Percentiles rank a stretch among this genome's conserved stretches.
Evolutionary conservation across 2,113 vertebrate genomes (phyloP).

Genomic region (Anolis carolinensis): DNA sequence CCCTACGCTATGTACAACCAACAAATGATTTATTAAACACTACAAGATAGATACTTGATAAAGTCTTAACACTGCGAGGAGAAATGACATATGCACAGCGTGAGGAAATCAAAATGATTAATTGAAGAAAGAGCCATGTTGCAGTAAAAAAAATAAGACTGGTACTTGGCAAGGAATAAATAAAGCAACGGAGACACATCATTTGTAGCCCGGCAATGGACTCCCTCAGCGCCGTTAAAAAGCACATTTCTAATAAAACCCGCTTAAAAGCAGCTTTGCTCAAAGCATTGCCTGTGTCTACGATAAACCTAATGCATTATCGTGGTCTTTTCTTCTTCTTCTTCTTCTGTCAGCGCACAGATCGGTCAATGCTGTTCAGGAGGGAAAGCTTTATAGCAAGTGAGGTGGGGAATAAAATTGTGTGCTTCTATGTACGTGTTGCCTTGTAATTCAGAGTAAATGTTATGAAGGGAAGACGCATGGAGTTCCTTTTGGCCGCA

Average conservation of each 20-base stretch:
- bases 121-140: background rate
- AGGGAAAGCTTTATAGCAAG: background rate
- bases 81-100: slow-evolving; percentile 11
- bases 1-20: background rate
- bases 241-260: slow-evolving; percentile 49
- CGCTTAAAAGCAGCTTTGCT: slow-evolving; percentile 49
- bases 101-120: slow-evolving; percentile 46
- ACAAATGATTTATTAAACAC: slow-evolving; percentile 60
- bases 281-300: background rate
- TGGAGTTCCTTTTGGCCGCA: background rate
- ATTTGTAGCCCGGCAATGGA: slow-evolving; percentile 26
- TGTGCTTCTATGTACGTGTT: background rate
- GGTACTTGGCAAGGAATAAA: slow-evolving; percentile 45
- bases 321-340: background rate
- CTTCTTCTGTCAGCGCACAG: background rate
- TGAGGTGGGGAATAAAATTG: background rate
- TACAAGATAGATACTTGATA: slow-evolving; percentile 49
- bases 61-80: slow-evolving; percentile 55
- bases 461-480: background rate
- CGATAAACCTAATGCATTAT: slow-evolving; percentile 16
- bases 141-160: slow-evolving; percentile 34
- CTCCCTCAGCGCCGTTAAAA: slow-evolving; percentile 34
- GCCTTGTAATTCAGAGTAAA: background rate
- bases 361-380: slow-evolving; percentile 3
- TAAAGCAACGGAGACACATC: slow-evolving; percentile 27